phyloP scores from a whole-genome alignment of 2,113 vertebrate species.

The Paedocypris sp. region DNA sequence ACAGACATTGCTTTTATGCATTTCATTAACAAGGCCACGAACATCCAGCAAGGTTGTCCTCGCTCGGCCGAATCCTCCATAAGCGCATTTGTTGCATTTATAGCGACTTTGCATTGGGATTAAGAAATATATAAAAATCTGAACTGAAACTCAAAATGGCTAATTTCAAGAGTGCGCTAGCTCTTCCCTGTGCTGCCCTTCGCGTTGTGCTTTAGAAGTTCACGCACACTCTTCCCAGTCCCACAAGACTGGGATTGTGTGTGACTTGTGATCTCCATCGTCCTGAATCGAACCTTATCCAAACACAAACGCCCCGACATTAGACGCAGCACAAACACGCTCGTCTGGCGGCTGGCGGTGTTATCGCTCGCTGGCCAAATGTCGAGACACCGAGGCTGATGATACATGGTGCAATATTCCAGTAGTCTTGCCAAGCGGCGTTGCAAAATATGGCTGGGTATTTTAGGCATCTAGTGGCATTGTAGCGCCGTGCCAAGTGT shows the following conservation, averaged over 20 bases:
- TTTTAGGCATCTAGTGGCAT: background rate
- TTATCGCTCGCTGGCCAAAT: constrained; percentile 16
- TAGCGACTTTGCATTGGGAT: constrained; percentile 3
- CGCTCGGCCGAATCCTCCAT: constrained; percentile 38
- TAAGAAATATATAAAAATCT: no score
- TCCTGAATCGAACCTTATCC: constrained; percentile 8
- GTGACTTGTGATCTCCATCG: background rate
- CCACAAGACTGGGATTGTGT: background rate
- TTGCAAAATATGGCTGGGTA: background rate
- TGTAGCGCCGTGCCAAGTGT: background rate
- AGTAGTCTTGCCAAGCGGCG: constrained; percentile 2
- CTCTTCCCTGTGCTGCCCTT: background rate
- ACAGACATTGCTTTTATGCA: constrained; percentile 49
- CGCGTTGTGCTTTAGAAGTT: background rate
- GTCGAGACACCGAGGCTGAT: constrained; percentile 10
- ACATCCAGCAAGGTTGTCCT: constrained; percentile 19
- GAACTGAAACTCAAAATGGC: no score
- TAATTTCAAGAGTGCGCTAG: background rate
- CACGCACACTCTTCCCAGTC: background rate
- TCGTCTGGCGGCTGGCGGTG: constrained; percentile 1
- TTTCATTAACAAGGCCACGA: constrained; percentile 45
- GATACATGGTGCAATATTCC: constrained; percentile 16
- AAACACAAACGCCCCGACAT: constrained; percentile 22
- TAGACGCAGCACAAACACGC: constrained; percentile 12
- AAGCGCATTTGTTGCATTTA: constrained; percentile 46